A percentile compares a stretch with the other conserved stretches of the same genome.
Conservation (phyloP, 1,140 invertebrate species). For the Sycobia sp. region DNA sequence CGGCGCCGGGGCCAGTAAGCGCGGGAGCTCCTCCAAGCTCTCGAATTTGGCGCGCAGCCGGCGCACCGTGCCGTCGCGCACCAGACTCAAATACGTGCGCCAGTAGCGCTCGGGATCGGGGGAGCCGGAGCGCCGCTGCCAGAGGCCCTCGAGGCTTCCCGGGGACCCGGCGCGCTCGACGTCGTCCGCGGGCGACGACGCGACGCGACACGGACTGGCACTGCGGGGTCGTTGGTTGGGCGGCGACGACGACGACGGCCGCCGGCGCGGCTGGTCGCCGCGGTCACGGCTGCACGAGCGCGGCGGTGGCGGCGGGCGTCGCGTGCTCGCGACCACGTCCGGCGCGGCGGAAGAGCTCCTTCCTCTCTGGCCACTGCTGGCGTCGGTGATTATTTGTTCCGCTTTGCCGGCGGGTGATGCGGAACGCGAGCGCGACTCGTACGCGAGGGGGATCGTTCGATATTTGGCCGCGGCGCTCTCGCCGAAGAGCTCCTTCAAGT, state of each 20-base stretch:
- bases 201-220: conserved; percentile 53
- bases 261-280: conserved; percentile 49
- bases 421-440: conserved; percentile 43
- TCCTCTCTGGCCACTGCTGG: conserved; percentile 43
- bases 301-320: conserved; percentile 32
- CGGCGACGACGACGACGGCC: too few species aligned
- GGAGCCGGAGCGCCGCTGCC: conserved; percentile 70
- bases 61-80: conserved; percentile 76
- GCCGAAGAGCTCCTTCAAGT: conserved; percentile 79
- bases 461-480: conserved; percentile 63
- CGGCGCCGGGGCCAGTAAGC: conserved; percentile 50
- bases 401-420: conserved; percentile 38
- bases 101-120: conserved; percentile 73
- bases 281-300: conserved; percentile 32
- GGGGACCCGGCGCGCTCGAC: conserved; percentile 45
- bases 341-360: conserved; percentile 49
- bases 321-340: conserved; percentile 46
- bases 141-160: conserved; percentile 70
- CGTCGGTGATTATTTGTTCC: conserved; percentile 35
- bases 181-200: conserved; percentile 45
- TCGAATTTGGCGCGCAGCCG: conserved; percentile 78
- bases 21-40: conserved; percentile 63
- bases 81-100: conserved; percentile 71
- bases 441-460: conserved; percentile 27
- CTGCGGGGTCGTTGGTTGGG: conserved; percentile 48